Evolutionary conservation across 2,888 invertebrate species (phyloP), one percentile per base, ranked within the genome.

Genomic region (Punctoribates punctum): DNA sequence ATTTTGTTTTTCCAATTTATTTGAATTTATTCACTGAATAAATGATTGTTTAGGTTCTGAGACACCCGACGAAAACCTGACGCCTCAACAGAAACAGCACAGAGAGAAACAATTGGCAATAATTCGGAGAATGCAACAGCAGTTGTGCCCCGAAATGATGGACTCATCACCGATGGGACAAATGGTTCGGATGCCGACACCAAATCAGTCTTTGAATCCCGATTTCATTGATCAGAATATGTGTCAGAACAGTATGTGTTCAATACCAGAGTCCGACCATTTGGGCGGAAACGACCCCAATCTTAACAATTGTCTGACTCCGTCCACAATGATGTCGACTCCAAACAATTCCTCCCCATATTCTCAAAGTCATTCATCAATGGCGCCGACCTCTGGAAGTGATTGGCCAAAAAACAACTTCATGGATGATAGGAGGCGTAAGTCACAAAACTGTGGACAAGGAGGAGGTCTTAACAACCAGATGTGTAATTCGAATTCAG

Each of bases 11-110:
- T 48, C 9, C 25, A 27, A 15, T 48, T 20, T 13, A 51, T 42
- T 46, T 23, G 1, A 48, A 9, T 20, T 4, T 42, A 72, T 20
- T 25, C 27, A 73, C 20, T 42, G n/a, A 46, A 3, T 42, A 34
- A 6, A 15, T 42, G 34, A 0, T 20, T 46, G 8, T 29, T 76
- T 84, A 87, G 89, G 91, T 81, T 92, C 94, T 70, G 94, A 95
- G 88, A 92, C 95, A 82, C 94, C 94, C 81, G 94, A 94, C 85
- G 96, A 96, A 85, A 95, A 96, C 85, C 86, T 97, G 81, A 97
- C 97, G 75, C 96, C 96, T 48, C 94, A 96, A 83, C 96, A 97
- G 84, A 88, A 94, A 75, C 93, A 94, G 79, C 94, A 95, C 83
- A 88, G 97, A 78, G 96, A 96, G 85, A 94, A 94, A 82, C 93